Evolutionary conservation across 1,140 invertebrate species (phyloP).

Genomic region (Tetragonula clypearis): DNA sequence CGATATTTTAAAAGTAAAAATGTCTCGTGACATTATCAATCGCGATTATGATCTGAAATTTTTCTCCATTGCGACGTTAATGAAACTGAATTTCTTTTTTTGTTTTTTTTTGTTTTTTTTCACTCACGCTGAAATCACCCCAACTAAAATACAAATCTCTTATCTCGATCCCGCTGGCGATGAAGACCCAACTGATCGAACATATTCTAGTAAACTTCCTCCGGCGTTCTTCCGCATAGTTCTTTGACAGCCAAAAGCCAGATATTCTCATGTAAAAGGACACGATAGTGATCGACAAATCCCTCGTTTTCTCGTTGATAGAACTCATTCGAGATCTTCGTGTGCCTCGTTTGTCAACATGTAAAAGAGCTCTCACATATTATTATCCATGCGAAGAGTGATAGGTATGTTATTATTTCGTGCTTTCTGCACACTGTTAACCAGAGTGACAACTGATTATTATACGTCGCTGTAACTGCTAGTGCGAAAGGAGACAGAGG

Average conservation of each 20-base stretch:
- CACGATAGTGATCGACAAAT: background rate
- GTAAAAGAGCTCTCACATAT: no score
- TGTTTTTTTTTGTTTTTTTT: no score
- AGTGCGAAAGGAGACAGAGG: no score
- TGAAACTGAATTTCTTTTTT: no score
- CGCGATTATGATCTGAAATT: background rate
- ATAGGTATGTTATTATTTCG: background rate
- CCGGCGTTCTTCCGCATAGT: background rate
- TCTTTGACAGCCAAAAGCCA: slow-evolving; percentile 51
- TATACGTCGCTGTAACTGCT: background rate
- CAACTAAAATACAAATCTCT: slow-evolving; percentile 43
- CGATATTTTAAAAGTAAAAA: no score
- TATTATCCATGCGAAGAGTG: background rate
- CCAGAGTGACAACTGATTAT: background rate
- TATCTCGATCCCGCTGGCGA: background rate
- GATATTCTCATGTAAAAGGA: slow-evolving; percentile 31
- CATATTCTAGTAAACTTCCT: slow-evolving; percentile 9
- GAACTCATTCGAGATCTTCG: background rate
- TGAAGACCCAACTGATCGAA: background rate
- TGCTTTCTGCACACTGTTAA: background rate
- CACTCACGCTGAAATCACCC: slow-evolving; percentile 58
- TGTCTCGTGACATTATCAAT: no score
- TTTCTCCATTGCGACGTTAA: background rate
- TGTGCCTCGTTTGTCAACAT: no score
- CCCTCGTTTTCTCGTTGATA: background rate